These are phyloP conservation scores for Damaliscus lunatus DNA, from an alignment of 2,113 vertebrate genomes.

Conservation along the genomic window DNA sequence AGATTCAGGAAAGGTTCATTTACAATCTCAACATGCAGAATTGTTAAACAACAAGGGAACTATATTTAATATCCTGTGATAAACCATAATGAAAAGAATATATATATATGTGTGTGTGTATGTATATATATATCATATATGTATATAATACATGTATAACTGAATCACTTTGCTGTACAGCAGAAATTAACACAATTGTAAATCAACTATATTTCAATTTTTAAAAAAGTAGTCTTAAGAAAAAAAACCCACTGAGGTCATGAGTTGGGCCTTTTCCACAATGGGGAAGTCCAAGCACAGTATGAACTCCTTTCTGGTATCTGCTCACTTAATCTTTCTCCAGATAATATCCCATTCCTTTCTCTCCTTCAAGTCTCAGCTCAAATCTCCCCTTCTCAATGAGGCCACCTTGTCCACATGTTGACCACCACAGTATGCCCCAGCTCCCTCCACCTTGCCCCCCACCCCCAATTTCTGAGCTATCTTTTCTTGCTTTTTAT, in stretches of 20 bases:
- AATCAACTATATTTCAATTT: background rate
- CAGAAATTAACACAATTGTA: background rate
- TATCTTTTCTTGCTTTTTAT: background rate
- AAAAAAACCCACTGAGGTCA: background rate
- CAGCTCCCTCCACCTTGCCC: rapidly evolving
- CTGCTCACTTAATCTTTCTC: background rate
- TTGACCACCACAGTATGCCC: background rate
- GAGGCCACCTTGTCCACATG: background rate
- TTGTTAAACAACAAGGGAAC: background rate
- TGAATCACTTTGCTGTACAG: background rate
- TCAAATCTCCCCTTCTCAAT: background rate
- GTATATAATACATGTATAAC: background rate
- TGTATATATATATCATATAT: background rate
- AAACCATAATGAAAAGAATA: background rate
- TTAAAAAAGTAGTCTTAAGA: background rate
- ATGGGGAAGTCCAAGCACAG: background rate
- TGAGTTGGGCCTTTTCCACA: background rate
- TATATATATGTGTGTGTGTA: rapidly evolving
- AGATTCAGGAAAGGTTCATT: background rate
- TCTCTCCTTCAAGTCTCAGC: background rate
- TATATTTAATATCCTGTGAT: background rate
- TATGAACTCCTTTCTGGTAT: background rate
- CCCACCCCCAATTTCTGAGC: background rate
- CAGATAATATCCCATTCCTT: background rate
- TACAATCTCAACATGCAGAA: background rate